Evolutionary conservation across 2,113 vertebrate species (phyloP).

Genomic region (Strix aluco): DNA sequence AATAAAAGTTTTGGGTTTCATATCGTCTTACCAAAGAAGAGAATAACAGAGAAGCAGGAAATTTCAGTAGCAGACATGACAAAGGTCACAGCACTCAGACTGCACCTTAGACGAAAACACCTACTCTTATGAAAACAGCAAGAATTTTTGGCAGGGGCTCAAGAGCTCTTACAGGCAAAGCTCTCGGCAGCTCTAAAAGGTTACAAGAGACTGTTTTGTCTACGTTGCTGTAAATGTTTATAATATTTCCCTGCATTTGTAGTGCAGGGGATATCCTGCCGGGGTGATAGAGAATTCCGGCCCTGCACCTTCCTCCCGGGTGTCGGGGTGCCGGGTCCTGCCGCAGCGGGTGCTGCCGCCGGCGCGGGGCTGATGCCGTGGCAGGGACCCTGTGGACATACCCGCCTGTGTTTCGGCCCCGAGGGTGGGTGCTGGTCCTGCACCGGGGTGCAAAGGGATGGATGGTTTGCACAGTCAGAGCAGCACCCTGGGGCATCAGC

Average conservation of each 20-base stretch:
- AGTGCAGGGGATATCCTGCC: constrained; percentile 22
- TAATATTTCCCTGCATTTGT: constrained; percentile 38
- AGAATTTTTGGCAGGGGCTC: constrained; percentile 65
- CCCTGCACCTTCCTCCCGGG: not conserved
- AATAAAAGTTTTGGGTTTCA: constrained; percentile 87
- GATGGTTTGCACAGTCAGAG: not conserved
- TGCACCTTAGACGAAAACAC: constrained; percentile 76
- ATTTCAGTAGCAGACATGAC: constrained; percentile 79
- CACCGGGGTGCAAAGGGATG: not conserved
- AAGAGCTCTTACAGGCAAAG: constrained; percentile 63
- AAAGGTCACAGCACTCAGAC: constrained; percentile 71
- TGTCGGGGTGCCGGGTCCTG: not conserved
- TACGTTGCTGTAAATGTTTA: constrained; percentile 65
- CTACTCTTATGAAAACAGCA: constrained; percentile 68
- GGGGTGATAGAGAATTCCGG: not conserved
- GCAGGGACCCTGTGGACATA: not conserved
- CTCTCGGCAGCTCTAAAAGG: constrained; percentile 52
- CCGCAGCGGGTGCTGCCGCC: not conserved
- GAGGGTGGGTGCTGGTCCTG: not conserved
- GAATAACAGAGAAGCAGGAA: constrained; percentile 82
- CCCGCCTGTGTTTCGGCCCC: not conserved
- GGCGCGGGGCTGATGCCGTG: accelerated
- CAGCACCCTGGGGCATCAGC: not conserved
- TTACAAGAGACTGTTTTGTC: constrained; percentile 79
- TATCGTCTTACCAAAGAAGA: constrained; percentile 75